These are phyloP conservation scores for Gavia stellata DNA, from an alignment of 2,113 vertebrate genomes.

Conservation along the genomic window DNA sequence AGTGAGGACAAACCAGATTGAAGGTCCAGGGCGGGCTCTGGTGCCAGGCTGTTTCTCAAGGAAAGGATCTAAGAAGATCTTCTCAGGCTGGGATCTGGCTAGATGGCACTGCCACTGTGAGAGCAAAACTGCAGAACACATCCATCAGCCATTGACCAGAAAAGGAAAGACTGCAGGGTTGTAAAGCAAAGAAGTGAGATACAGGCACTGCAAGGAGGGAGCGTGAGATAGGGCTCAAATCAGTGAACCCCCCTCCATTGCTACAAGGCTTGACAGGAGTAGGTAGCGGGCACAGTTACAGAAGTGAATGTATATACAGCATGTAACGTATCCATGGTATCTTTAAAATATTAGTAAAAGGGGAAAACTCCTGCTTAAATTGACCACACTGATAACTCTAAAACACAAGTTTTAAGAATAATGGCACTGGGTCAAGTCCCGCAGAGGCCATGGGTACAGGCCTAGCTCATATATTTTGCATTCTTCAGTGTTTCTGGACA, in stretches of 20 bases:
- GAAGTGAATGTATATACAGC: neutral
- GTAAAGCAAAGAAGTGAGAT: neutral
- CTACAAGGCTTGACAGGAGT: neutral
- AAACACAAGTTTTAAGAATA: neutral
- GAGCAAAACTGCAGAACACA: neutral
- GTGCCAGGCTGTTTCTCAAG: neutral
- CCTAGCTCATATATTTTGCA: neutral
- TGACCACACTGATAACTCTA: neutral
- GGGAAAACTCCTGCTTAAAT: neutral
- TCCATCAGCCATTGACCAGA: neutral
- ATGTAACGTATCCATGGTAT: rapidly evolving
- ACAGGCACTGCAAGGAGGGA: neutral
- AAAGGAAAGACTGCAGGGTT: neutral
- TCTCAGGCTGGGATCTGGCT: neutral
- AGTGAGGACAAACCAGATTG: neutral
- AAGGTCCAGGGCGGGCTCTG: neutral
- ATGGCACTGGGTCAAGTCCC: neutral
- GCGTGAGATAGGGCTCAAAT: neutral
- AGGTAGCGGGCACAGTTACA: neutral
- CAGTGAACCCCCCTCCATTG: neutral
- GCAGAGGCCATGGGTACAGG: neutral
- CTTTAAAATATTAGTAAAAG: neutral
- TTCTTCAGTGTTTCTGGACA: neutral
- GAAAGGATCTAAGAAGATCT: neutral
- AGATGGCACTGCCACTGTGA: neutral